Evolutionary conservation across 2,888 invertebrate species (phyloP), one percentile per base, ranked within the genome.

Genomic region (Nemoura dubitans): DNA sequence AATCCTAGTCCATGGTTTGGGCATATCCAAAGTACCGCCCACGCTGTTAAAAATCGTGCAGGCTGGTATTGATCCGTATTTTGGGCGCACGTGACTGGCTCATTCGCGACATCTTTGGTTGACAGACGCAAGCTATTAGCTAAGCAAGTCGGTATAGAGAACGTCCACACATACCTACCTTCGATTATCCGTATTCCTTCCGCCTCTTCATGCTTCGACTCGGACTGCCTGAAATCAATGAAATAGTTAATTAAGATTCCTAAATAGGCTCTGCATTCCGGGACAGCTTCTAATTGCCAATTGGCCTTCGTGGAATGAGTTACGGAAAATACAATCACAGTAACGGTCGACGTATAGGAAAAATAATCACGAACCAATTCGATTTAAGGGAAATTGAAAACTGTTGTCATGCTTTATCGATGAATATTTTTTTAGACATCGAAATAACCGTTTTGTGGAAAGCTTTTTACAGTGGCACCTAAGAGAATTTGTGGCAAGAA

Each of bases 111-210:
- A 59, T 59, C 59, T 59, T 2, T 59, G 10, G 59, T 1, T 21
- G 10, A 21, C 21, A 59, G 2, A 14, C 14, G 10, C 16, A 59
- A 3, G 14, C 59, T 59, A 59, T 59, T 59, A 10, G 21, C 59
- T 36, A 3, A 10, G 36, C 36, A 3, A 59, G 59, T 21, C 59
- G 59, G 59, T 21, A 59, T 2, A 59, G 14, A 21, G 59, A 36
- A 36, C 36, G 3, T 36, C 14, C 29, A 78, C 78, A 27, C 78
- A 78, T 78, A 29, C 78, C 78, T 78, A 29, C 78, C 78, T 59
- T 59, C 14, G 25, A 78, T 43, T 83, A 83, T 83, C 83, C 83
- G 83, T 83, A 83, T 83, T 83, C 83, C 43, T 83, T 83, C 42
- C n/a, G 26, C 26, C 83, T 21, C 42, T 83, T 83, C 83, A 83